Percentiles rank a stretch among this genome's conserved stretches.
Evolutionary conservation across 1,140 invertebrate species (phyloP).

Genomic region (Euglossa dilemma): DNA sequence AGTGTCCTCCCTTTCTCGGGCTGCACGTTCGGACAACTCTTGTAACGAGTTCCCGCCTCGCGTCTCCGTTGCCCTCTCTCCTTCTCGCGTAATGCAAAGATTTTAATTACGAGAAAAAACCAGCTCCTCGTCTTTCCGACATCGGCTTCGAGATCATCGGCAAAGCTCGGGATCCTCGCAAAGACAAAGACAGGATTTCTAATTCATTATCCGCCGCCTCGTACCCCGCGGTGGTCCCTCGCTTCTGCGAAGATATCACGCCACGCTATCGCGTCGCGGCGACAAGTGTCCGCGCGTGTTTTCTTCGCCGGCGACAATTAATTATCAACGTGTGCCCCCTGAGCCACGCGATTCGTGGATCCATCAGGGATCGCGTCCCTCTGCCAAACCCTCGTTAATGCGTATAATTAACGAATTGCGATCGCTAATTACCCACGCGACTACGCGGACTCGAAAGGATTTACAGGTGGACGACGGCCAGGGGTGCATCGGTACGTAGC

Average conservation of each 20-base stretch:
- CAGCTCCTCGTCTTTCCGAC: background rate
- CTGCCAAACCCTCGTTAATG: slow-evolving; percentile 55
- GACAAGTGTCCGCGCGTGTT: background rate
- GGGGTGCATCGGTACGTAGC: background rate
- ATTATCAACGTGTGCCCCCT: slow-evolving; percentile 37
- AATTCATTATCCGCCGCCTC: slow-evolving; percentile 36
- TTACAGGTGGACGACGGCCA: too few species aligned
- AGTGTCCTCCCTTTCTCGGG: slow-evolving; percentile 22
- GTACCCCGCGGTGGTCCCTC: background rate
- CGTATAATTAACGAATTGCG: slow-evolving; percentile 60
- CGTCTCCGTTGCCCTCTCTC: background rate
- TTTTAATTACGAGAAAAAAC: slow-evolving; percentile 49
- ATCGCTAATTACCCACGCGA: slow-evolving; percentile 48
- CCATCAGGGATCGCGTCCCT: slow-evolving; percentile 48
- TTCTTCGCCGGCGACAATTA: slow-evolving; percentile 54
- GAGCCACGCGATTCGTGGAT: slow-evolving; percentile 62
- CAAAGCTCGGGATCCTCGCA: background rate
- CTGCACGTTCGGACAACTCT: slow-evolving; percentile 48
- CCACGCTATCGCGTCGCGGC: too few species aligned
- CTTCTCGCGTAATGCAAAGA: slow-evolving; percentile 21
- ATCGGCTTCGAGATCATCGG: background rate
- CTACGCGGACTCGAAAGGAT: background rate
- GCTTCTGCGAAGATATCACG: slow-evolving; percentile 27
- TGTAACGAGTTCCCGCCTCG: slow-evolving; percentile 43
- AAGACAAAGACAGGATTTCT: slow-evolving; percentile 2